A percentile compares a stretch with the other conserved stretches of the same genome.
phyloP scores from a whole-genome alignment of 2,888 invertebrate genomes.

The Glaucopsyche alexis region DNA sequence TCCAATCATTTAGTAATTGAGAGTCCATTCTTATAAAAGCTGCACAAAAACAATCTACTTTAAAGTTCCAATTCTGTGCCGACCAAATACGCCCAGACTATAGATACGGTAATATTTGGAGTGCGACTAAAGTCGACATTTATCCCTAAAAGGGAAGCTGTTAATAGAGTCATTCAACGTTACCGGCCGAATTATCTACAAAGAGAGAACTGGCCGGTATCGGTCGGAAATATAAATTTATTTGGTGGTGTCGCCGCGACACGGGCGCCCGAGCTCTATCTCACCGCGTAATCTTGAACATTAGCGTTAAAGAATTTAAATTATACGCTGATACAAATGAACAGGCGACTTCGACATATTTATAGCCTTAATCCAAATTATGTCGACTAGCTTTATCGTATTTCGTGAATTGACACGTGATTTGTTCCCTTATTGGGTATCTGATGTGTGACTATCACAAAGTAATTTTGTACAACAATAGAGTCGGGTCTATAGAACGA shows the following conservation, averaged over 20 bases:
- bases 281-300: conserved; percentile 78
- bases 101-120: conserved; percentile 56
- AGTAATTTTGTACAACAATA: conserved; percentile 35
- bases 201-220: conserved; percentile 71
- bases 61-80: neutral
- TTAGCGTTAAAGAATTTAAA: conserved; percentile 81
- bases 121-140: conserved; percentile 69
- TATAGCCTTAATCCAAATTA: conserved; percentile 77
- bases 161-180: conserved; percentile 80
- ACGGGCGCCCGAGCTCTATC: conserved; percentile 77
- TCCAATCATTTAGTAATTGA: too few species aligned
- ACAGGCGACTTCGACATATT: conserved; percentile 74
- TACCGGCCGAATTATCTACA: conserved; percentile 79
- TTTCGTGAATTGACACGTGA: conserved; percentile 66
- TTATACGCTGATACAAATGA: conserved; percentile 80
- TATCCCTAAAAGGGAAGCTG: conserved; percentile 79
- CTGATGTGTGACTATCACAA: conserved; percentile 43
- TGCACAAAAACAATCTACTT: too few species aligned
- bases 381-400: conserved; percentile 72
- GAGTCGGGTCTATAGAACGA: conserved; percentile 23
- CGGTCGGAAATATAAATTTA: conserved; percentile 80
- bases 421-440: conserved; percentile 54
- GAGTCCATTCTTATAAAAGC: too few species aligned
- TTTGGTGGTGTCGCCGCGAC: conserved; percentile 73
- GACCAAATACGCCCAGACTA: conserved; percentile 45